phyloP scores from a whole-genome alignment of 2,888 invertebrate species.

The Epinotia ramella region DNA sequence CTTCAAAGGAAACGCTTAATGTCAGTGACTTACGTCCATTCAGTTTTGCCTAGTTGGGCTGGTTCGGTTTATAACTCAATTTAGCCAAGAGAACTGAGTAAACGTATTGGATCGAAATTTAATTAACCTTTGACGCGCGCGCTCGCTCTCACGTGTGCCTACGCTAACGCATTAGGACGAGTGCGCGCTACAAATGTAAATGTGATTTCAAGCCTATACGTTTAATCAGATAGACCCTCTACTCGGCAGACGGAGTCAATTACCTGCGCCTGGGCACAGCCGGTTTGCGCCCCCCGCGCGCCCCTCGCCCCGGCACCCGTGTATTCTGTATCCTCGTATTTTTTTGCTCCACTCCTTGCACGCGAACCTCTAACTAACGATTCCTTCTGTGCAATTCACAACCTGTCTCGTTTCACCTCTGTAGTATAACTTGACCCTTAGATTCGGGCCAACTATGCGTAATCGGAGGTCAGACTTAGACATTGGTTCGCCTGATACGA shows the following conservation, averaged over 20 bases:
- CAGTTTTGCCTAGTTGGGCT: constrained; percentile 25
- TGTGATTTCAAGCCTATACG: neutral
- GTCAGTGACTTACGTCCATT: constrained; percentile 31
- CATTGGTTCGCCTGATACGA: neutral
- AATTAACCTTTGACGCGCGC: neutral
- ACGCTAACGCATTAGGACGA: neutral
- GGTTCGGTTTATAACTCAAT: constrained; percentile 49
- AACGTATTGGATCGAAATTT: neutral
- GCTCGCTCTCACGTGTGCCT: neutral
- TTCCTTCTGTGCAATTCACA: constrained; percentile 50
- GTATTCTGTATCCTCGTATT: constrained; percentile 61
- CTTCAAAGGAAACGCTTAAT: constrained; percentile 16
- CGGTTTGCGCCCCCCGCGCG: constrained; percentile 70
- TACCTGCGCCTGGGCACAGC: constrained; percentile 81
- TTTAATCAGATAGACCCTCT: constrained; percentile 23
- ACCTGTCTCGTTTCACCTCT: neutral
- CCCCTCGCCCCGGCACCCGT: constrained; percentile 63
- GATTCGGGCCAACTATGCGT: neutral
- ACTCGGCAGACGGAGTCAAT: constrained; percentile 67
- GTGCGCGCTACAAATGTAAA: neutral
- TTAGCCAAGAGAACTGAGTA: constrained; percentile 39
- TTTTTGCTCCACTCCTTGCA: constrained; percentile 71
- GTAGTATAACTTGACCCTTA: neutral
- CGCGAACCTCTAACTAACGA: constrained; percentile 57
- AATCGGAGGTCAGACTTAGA: neutral